Percentiles rank a stretch among this genome's conserved stretches.
These are phyloP conservation scores for Elephantulus edwardii DNA, from an alignment of 2,113 vertebrate genomes.

Conservation along the genomic window DNA sequence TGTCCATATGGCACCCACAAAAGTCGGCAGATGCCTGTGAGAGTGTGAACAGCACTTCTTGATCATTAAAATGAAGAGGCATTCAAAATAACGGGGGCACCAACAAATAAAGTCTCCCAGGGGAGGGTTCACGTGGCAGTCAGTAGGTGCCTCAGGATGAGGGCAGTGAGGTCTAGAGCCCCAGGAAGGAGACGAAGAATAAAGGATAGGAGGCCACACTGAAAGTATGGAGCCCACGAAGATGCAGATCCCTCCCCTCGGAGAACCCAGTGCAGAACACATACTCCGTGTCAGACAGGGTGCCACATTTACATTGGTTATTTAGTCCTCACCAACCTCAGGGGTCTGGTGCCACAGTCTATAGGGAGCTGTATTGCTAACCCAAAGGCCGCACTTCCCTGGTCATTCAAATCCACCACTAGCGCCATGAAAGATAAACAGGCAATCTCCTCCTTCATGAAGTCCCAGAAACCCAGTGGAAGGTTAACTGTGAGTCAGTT, in stretches of 20 bases:
- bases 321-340: not conserved
- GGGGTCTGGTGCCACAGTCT: too few relatives aligned
- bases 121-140: not conserved
- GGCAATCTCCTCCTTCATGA: too few relatives aligned
- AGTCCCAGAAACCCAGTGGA: too few relatives aligned
- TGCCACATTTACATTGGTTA: not conserved
- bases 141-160: not conserved
- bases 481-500: too few relatives aligned
- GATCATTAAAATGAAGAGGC: not conserved
- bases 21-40: conserved; percentile 57
- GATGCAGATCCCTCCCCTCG: rapidly evolving
- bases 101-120: not conserved
- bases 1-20: conserved; percentile 60
- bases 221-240: not conserved
- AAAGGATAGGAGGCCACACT: not conserved
- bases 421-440: too few relatives aligned
- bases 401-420: too few relatives aligned
- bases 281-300: not conserved
- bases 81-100: not conserved
- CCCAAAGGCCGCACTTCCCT: too few relatives aligned
- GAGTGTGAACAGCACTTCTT: conserved; percentile 12
- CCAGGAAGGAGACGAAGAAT: not conserved
- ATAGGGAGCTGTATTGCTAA: too few relatives aligned
- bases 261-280: not conserved
- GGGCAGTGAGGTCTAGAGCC: not conserved